phyloP scores from a whole-genome alignment of 1,140 invertebrate genomes.

The Pachyrhynchus sulphureomaculatus region DNA sequence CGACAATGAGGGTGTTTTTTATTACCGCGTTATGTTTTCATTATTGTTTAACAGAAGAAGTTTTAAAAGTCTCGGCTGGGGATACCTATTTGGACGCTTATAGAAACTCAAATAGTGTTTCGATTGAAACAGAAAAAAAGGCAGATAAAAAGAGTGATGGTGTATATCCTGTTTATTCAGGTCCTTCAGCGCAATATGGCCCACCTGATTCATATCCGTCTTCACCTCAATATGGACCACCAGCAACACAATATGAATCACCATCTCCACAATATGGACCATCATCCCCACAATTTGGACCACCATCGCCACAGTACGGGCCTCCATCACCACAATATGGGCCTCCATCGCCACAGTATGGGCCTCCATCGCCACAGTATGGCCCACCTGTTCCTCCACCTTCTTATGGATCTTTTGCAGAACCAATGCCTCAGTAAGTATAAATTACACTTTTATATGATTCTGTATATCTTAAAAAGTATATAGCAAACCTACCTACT shows the following conservation, averaged over 20 bases:
- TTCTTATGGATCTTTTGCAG: constrained; percentile 28
- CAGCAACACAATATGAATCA: constrained; percentile 18
- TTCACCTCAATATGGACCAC: constrained; percentile 15
- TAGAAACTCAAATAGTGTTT: constrained; percentile 9
- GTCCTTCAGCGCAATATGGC: constrained; percentile 2
- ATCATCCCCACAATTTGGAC: constrained; percentile 12
- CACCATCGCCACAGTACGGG: constrained; percentile 17
- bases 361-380: constrained; percentile 41
- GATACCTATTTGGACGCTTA: constrained; percentile 37
- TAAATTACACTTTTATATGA: constrained; percentile 38
- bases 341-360: constrained; percentile 40
- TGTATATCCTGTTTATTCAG: constrained; percentile 19
- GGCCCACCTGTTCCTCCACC: constrained; percentile 50
- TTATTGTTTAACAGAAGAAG: constrained; percentile 4
- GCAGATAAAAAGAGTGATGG: constrained; percentile 20
- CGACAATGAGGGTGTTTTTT: background rate
- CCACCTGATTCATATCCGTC: background rate
- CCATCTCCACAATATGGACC: constrained; percentile 9
- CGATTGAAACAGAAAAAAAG: constrained; percentile 1
- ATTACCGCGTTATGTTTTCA: background rate
- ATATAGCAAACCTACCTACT: constrained; percentile 16
- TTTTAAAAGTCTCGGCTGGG: constrained; percentile 11
- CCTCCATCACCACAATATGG: constrained; percentile 48
- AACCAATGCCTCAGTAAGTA: constrained; percentile 56
- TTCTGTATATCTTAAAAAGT: constrained; percentile 5